Percentiles rank a stretch among this genome's conserved stretches.
These are phyloP conservation scores for Nothobranchius furzeri DNA, from an alignment of 2,113 vertebrate genomes.

Conservation along the genomic window DNA sequence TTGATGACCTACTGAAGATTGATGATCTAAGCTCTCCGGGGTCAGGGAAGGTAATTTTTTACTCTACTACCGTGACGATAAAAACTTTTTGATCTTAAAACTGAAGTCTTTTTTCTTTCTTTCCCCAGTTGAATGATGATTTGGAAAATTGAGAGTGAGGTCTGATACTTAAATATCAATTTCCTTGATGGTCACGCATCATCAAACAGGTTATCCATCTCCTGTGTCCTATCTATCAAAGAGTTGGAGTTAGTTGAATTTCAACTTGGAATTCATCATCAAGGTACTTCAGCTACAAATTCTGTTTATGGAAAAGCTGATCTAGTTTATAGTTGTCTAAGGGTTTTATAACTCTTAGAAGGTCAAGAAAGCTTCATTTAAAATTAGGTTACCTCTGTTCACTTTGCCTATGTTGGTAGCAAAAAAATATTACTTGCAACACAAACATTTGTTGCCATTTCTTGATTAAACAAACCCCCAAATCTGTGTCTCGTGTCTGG, in stretches of 20 bases:
- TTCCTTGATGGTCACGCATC: slow-evolving; percentile 60
- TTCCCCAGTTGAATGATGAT: slow-evolving; percentile 55
- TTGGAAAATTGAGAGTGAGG: slow-evolving; percentile 59
- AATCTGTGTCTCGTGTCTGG: too few relatives aligned
- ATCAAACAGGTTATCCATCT: slow-evolving; percentile 54
- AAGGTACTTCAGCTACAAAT: too few relatives aligned
- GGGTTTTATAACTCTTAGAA: too few relatives aligned
- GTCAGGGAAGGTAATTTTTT: slow-evolving; percentile 59
- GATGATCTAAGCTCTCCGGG: slow-evolving; percentile 56
- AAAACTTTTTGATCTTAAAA: slow-evolving; percentile 49
- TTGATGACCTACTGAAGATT: slow-evolving; percentile 69
- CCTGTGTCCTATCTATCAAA: slow-evolving; percentile 11
- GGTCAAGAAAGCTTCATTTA: too few relatives aligned
- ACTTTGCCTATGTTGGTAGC: too few relatives aligned
- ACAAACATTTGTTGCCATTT: too few relatives aligned
- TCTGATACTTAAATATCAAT: slow-evolving; percentile 74
- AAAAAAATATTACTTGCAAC: too few relatives aligned
- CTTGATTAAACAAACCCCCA: too few relatives aligned
- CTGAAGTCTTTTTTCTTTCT: slow-evolving; percentile 46
- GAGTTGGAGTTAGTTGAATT: neutral
- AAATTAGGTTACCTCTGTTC: too few relatives aligned
- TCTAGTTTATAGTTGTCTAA: neutral
- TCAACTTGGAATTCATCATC: neutral
- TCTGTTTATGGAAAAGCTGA: neutral
- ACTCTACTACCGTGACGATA: slow-evolving; percentile 42